phyloP scores from a whole-genome alignment of 2,797 vertebrate genomes.

The Spinus pinus region DNA sequence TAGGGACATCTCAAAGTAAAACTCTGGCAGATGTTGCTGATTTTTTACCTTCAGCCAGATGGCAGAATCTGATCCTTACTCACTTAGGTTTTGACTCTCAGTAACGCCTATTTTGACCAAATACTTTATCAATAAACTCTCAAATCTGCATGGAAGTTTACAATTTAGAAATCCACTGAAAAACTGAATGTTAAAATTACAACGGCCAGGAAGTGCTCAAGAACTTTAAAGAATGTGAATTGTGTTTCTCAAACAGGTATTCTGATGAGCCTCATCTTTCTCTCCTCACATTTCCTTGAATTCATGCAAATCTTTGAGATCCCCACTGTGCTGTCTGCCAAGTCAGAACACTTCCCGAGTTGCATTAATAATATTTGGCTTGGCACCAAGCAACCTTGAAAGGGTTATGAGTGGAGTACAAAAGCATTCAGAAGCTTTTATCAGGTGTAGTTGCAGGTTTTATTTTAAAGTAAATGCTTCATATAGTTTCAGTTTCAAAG shows the following conservation, averaged over 20 bases:
- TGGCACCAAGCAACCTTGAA: constrained; percentile 44
- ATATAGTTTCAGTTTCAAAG: constrained; percentile 40
- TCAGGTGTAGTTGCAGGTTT: constrained; percentile 41
- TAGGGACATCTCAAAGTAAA: neutral
- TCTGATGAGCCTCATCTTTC: neutral
- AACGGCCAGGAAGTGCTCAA: neutral
- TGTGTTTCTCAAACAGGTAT: neutral
- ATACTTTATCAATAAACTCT: neutral
- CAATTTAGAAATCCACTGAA: neutral
- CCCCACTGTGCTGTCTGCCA: neutral
- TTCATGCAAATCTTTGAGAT: neutral
- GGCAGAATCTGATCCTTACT: neutral
- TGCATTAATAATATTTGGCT: constrained; percentile 64
- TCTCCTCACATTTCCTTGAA: neutral
- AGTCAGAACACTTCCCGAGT: constrained; percentile 17
- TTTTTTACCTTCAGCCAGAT: neutral
- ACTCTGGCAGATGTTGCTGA: neutral
- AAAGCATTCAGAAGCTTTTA: constrained; percentile 61
- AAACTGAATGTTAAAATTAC: neutral
- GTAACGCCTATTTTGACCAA: neutral
- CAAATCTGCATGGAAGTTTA: neutral
- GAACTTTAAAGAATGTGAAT: neutral
- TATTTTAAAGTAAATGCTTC: constrained; percentile 62
- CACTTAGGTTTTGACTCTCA: neutral
- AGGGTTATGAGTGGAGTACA: constrained; percentile 40